Evolutionary conservation across 1,140 invertebrate species (phyloP).

Genomic region (Liolophura sinensis): DNA sequence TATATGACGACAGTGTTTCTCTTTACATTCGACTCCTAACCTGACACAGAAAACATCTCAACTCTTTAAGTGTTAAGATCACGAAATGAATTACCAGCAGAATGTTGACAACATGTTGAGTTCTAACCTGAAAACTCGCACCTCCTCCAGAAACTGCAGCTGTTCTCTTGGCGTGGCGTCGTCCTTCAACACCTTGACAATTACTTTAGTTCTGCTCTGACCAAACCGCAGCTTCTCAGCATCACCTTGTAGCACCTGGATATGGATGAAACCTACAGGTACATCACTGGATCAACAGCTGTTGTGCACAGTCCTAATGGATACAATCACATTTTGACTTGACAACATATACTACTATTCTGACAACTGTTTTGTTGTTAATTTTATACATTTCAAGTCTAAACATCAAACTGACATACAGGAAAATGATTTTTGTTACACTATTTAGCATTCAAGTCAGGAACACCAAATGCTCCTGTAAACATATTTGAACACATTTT

Average conservation of each 20-base stretch:
- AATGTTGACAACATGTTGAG: too few relatives aligned
- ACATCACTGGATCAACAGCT: background rate
- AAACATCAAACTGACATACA: too few relatives aligned
- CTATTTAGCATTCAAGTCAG: too few relatives aligned
- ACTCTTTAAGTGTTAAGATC: too few relatives aligned
- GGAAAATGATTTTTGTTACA: too few relatives aligned
- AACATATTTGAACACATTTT: background rate
- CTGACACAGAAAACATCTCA: too few relatives aligned
- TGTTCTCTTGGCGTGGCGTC: conserved; percentile 72
- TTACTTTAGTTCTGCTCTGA: conserved; percentile 55
- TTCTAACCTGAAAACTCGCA: conserved; percentile 64
- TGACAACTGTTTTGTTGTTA: background rate
- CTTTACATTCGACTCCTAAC: too few relatives aligned
- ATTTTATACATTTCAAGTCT: background rate
- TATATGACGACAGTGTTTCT: too few relatives aligned
- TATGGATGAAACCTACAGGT: background rate
- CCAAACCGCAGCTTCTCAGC: conserved; percentile 64
- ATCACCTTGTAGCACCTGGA: conserved; percentile 73
- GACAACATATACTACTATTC: too few relatives aligned
- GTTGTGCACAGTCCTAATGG: background rate
- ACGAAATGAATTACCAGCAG: too few relatives aligned
- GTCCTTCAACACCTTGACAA: conserved; percentile 74
- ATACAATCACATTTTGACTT: background rate
- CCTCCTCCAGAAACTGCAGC: conserved; percentile 74
- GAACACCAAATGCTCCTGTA: too few relatives aligned